Evolutionary conservation across 1,140 invertebrate species (phyloP).

Genomic region (Lethrus apterus): DNA sequence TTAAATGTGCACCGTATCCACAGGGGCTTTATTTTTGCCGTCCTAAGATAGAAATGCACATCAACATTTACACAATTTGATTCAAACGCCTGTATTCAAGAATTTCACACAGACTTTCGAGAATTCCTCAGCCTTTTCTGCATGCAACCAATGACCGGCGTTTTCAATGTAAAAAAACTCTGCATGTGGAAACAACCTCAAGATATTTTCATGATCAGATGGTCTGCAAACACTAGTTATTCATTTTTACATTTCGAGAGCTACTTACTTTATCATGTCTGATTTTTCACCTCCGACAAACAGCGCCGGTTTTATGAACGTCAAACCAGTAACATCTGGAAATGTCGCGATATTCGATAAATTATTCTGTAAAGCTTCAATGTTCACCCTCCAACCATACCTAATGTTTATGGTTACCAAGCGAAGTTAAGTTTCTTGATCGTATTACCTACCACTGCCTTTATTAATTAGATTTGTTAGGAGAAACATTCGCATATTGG

Average conservation of each 20-base stretch:
- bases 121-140: constrained; percentile 81
- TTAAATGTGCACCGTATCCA: no score
- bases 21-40: no score
- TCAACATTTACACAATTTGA: no score
- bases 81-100: no score
- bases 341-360: constrained; percentile 56
- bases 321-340: constrained; percentile 43
- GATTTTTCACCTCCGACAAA: constrained; percentile 78
- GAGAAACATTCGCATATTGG: constrained; percentile 47
- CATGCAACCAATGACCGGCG: constrained; percentile 89
- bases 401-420: constrained; percentile 18
- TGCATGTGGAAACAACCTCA: constrained; percentile 68
- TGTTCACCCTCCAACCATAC: constrained; percentile 41
- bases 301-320: constrained; percentile 61
- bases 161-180: constrained; percentile 65
- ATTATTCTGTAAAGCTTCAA: constrained; percentile 28
- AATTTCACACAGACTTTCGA: constrained; percentile 52
- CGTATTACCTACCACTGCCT: constrained; percentile 20
- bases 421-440: no score
- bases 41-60: no score
- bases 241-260: not conserved
- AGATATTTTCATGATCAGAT: constrained; percentile 60
- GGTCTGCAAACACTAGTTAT: constrained; percentile 43
- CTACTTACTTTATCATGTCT: constrained; percentile 64
- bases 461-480: constrained; percentile 42